Conservation (phyloP, 2,888 invertebrate genomes). For the Terebella lapidaria region DNA sequence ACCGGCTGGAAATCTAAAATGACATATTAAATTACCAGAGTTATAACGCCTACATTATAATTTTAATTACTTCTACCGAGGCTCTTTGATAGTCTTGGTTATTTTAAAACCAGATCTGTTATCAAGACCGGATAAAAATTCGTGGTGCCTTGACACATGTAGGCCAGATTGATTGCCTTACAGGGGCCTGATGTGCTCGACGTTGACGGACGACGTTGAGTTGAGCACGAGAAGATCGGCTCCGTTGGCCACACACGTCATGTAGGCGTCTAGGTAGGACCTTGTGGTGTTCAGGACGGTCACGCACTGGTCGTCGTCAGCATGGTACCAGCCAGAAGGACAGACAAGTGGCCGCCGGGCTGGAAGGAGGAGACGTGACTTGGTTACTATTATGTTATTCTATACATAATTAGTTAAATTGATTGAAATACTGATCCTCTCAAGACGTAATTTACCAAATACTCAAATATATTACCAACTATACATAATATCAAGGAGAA, state of each 20-base stretch:
- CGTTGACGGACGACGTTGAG: too few species aligned
- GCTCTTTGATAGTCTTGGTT: too few species aligned
- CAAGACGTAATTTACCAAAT: not conserved
- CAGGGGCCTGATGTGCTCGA: too few species aligned
- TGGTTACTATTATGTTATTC: too few species aligned
- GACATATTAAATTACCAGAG: too few species aligned
- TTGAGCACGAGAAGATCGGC: not conserved
- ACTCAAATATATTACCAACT: not conserved
- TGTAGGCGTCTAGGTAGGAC: conserved; percentile 2
- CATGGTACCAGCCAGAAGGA: not conserved
- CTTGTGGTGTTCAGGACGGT: too few species aligned
- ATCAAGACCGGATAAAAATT: not conserved
- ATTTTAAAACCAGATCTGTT: too few species aligned
- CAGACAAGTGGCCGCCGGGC: not conserved
- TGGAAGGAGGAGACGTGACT: not conserved
- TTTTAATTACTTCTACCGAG: too few species aligned
- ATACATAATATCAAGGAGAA: not conserved
- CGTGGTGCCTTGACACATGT: not conserved
- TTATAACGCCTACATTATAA: too few species aligned
- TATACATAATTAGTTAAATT: too few species aligned
- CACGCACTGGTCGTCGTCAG: not conserved
- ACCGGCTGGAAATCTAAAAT: not conserved
- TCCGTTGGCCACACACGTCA: not conserved
- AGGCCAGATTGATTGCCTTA: too few species aligned
- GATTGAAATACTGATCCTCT: not conserved